Base-by-base conservation (phyloP, 2,888 invertebrate genomes). In the Tuta absoluta region DNA sequence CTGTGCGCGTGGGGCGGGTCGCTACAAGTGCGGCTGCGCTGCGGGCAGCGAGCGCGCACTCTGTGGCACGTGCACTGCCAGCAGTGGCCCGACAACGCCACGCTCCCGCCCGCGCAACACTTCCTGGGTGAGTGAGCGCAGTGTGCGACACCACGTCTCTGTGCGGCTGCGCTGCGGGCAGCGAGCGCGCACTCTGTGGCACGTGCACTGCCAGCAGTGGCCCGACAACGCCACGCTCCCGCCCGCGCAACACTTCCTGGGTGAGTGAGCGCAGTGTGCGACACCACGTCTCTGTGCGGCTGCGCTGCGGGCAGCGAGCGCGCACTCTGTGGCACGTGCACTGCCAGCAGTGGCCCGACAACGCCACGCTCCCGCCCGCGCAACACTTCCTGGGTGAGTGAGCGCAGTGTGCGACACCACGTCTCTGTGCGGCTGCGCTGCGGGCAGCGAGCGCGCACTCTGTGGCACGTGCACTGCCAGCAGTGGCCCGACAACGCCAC, bases 61-160 rank as follows among this genome's bases (percentile, higher is more conserved):
- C 89, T 97, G 68, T 97, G 97, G 96, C 97, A 97, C 87, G 90
- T 97, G 71, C 95, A 95, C 79, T 97, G 95, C 84, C 93, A 95
- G 41, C 95, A 95, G 77, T 96, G 96, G 96, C 53, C 53, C 23
- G 53, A 93, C 73, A 93, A 93, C 65, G 63, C 49, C 69, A 93
- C 94, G 94, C 94, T 79, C 96, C 96, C 0, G 92, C 93, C 64
- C 93, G 93, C 62, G 93, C 93, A 3, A 91, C 94, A 95, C 74
- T 96, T 95, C 80, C 85, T 95, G 23, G 78, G 82, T 81, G 4
- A 10, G 41, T n/a, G n/a, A n/a, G n/a, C n/a, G n/a, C n/a, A n/a
- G n/a, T n/a, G n/a, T n/a, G n/a, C n/a, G n/a, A n/a, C n/a, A n/a
- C n/a, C n/a, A n/a, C n/a, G n/a, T n/a, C n/a, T n/a, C n/a, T n/a